Conservation (phyloP, 1,140 invertebrate species). For the Lepidotrigona ventralis region DNA sequence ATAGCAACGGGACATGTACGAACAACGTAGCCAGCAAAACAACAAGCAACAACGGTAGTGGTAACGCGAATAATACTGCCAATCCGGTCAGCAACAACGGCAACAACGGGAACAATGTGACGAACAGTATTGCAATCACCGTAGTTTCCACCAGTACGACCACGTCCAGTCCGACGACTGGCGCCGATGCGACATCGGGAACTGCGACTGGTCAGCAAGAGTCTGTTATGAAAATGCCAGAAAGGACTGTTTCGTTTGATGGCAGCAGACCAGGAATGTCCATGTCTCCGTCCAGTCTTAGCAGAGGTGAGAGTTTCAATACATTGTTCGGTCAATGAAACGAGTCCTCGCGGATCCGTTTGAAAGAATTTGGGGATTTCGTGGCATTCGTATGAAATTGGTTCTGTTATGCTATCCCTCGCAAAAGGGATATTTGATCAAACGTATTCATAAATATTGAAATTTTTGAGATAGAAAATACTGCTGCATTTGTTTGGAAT, state of each 20-base stretch:
- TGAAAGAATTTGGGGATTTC: background rate
- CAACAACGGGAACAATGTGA: conserved; percentile 66
- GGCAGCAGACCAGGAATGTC: conserved; percentile 77
- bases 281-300: conserved; percentile 87
- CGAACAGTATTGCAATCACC: conserved; percentile 66
- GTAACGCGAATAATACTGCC: conserved; percentile 39
- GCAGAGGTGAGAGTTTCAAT: conserved; percentile 84
- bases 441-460: too few relatives aligned
- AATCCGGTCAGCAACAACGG: conserved; percentile 47
- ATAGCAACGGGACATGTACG: conserved; percentile 53
- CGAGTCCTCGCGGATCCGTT: background rate
- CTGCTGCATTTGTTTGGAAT: too few relatives aligned
- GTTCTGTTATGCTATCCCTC: too few relatives aligned
- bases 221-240: conserved; percentile 75
- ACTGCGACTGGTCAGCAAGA: conserved; percentile 75
- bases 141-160: conserved; percentile 74
- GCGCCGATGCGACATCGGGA: conserved; percentile 73
- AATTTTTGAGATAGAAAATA: too few relatives aligned
- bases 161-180: conserved; percentile 67
- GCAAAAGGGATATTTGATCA: too few relatives aligned
- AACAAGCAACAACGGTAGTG: conserved; percentile 38
- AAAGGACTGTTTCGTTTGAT: conserved; percentile 73
- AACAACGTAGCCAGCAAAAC: conserved; percentile 51
- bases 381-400: background rate
- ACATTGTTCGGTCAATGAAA: background rate